Conservation (phyloP, 2,113 vertebrate genomes). For the Psilopsiagon aurifrons region DNA sequence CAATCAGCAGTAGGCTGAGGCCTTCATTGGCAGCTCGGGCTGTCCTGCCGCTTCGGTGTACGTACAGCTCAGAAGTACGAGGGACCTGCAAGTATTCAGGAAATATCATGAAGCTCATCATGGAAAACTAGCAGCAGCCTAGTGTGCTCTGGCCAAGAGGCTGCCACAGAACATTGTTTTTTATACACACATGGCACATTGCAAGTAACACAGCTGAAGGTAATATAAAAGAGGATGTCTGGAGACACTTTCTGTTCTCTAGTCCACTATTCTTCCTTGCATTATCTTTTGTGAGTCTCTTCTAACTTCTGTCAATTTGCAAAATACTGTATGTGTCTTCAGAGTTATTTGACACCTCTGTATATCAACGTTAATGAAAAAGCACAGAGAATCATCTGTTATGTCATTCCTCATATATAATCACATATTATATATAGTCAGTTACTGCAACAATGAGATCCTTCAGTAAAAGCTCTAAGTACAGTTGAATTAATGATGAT, state of each 20-base stretch:
- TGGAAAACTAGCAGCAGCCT: neutral
- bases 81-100: slow-evolving; percentile 81
- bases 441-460: neutral
- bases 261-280: neutral
- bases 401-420: neutral
- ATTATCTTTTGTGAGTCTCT: neutral
- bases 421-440: neutral
- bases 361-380: neutral
- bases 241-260: neutral
- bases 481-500: neutral
- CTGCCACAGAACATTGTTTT: rapidly evolving
- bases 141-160: neutral
- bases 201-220: neutral
- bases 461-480: neutral
- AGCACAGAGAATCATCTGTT: neutral
- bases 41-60: slow-evolving; percentile 93
- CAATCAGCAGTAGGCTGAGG: slow-evolving; percentile 88
- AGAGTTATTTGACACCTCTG: neutral
- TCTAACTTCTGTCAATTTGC: neutral
- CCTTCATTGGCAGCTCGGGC: slow-evolving; percentile 90
- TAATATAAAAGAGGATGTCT: neutral
- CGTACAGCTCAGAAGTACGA: slow-evolving; percentile 91
- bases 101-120: neutral
- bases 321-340: neutral
- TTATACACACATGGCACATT: neutral